Evolutionary conservation across 2,888 invertebrate genomes (phyloP).

Genomic region (Geotrupes spiniger): DNA sequence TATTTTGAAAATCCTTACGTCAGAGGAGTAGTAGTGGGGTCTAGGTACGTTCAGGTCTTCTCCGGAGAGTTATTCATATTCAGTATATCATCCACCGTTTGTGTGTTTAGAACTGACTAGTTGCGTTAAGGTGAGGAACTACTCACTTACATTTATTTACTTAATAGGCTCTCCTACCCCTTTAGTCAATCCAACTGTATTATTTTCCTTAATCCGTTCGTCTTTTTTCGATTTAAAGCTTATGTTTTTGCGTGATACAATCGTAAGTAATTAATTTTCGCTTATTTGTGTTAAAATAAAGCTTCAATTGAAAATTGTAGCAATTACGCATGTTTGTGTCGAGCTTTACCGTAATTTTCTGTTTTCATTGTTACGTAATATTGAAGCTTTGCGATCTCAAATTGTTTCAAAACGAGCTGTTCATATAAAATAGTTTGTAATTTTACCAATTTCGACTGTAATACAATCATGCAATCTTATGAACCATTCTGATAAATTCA

Average conservation of each 20-base stretch:
- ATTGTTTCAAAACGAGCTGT: too few relatives aligned
- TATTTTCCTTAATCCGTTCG: background rate
- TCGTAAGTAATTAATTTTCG: too few relatives aligned
- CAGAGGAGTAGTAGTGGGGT: conserved; percentile 37
- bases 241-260: background rate
- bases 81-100: conserved; percentile 44
- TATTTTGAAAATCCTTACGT: conserved; percentile 40
- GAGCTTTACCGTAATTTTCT: too few relatives aligned
- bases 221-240: conserved; percentile 2
- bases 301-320: too few relatives aligned
- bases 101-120: conserved; percentile 38
- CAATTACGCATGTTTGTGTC: too few relatives aligned
- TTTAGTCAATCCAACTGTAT: background rate
- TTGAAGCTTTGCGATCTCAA: too few relatives aligned
- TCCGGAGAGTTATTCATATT: conserved; percentile 38
- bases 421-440: too few relatives aligned
- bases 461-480: too few relatives aligned
- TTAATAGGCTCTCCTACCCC: background rate
- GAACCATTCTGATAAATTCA: too few relatives aligned
- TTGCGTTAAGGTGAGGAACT: conserved; percentile 30
- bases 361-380: too few relatives aligned
- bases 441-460: too few relatives aligned
- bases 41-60: conserved; percentile 42
- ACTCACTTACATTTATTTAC: conserved; percentile 3
- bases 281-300: too few relatives aligned